These are phyloP conservation scores for Mythimna impura DNA, from an alignment of 2,888 invertebrate genomes.

Conservation along the genomic window DNA sequence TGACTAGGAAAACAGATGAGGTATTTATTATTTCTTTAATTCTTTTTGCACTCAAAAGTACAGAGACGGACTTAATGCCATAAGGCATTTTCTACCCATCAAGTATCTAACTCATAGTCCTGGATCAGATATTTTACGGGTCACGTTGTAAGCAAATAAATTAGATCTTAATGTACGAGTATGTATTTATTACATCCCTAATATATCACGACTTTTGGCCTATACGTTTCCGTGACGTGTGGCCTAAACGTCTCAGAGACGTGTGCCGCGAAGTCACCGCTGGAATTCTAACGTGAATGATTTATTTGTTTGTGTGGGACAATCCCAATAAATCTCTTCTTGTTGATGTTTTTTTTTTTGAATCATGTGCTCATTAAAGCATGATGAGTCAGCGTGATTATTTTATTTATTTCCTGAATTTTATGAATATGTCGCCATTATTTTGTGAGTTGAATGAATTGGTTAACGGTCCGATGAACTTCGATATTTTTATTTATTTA, in stretches of 20 bases:
- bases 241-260: not conserved
- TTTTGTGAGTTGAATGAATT: not conserved
- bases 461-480: too few relatives aligned
- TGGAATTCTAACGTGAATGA: constrained; percentile 30
- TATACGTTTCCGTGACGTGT: not conserved
- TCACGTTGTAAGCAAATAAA: constrained; percentile 26
- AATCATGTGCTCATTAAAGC: not conserved
- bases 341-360: constrained; percentile 8
- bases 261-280: constrained; percentile 3
- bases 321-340: constrained; percentile 24
- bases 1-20: too few relatives aligned
- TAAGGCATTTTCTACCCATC: too few relatives aligned
- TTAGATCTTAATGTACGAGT: constrained; percentile 38
- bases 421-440: not conserved
- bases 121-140: not conserved
- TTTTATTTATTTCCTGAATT: constrained; percentile 3
- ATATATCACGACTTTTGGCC: constrained; percentile 39
- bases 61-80: too few relatives aligned
- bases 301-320: constrained; percentile 34
- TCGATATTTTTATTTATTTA: too few relatives aligned
- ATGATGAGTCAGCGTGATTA: not conserved
- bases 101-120: too few relatives aligned
- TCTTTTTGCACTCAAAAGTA: too few relatives aligned
- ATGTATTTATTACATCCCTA: constrained; percentile 24
- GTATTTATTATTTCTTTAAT: too few relatives aligned